These are phyloP conservation scores for Venturia canescens DNA, from an alignment of 1,140 invertebrate species.

Conservation along the genomic window DNA sequence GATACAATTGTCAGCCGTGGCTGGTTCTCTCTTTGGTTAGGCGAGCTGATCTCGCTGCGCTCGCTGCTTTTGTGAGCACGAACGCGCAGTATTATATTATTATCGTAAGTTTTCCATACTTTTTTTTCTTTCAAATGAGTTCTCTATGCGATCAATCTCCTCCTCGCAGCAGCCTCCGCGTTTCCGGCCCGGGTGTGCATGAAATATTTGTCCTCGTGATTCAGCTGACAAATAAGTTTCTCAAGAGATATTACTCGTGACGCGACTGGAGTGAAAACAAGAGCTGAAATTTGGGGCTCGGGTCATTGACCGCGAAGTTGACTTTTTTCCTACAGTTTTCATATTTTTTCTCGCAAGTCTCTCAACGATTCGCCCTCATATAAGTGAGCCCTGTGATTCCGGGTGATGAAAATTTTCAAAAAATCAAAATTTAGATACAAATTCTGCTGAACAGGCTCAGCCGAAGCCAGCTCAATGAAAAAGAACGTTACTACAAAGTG, in stretches of 20 bases:
- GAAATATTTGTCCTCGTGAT: not conserved
- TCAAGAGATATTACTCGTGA: not conserved
- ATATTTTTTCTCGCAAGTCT: not conserved
- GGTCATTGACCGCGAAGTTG: constrained; percentile 4
- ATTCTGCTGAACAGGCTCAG: no score
- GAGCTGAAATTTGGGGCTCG: not conserved
- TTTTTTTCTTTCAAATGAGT: not conserved
- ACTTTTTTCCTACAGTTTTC: not conserved
- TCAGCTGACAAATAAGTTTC: not conserved
- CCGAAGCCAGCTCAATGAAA: no score
- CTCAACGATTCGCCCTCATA: not conserved
- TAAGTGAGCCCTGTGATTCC: not conserved
- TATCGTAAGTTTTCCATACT: not conserved
- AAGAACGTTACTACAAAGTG: no score
- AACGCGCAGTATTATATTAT: constrained; percentile 30
- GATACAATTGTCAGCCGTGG: constrained; percentile 14
- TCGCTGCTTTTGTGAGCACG: not conserved
- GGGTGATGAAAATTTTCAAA: not conserved
- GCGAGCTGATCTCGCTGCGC: not conserved
- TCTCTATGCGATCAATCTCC: constrained; percentile 12
- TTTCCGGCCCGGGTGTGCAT: constrained; percentile 25
- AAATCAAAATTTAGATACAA: no score
- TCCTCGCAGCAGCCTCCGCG: not conserved
- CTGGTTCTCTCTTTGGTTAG: not conserved
- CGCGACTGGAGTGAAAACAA: not conserved